A percentile compares a stretch with the other conserved stretches of the same genome.
Evolutionary conservation across 53 echinoderm and acorn worm genomes (phyloP).

Genomic region (Antedon mediterranea): DNA sequence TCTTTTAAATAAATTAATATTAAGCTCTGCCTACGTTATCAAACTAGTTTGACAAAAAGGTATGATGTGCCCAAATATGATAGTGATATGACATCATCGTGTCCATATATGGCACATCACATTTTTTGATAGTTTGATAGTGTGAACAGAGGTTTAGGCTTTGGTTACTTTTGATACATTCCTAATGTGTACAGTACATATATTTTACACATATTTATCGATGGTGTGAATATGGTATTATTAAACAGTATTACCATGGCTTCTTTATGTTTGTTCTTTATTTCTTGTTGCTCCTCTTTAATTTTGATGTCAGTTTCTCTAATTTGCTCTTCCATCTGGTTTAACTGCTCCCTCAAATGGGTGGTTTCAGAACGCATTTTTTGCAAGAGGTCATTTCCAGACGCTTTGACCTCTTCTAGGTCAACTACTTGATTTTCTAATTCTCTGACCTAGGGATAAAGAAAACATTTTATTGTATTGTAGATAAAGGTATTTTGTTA

Average conservation of each 20-base stretch:
- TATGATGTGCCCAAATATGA: no score
- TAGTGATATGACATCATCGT: no score
- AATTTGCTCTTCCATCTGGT: constrained; percentile 63
- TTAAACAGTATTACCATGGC: constrained; percentile 21
- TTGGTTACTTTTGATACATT: no score
- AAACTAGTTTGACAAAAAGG: no score
- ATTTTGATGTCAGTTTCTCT: constrained; percentile 57
- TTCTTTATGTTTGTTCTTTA: constrained; percentile 27
- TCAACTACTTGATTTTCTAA: constrained; percentile 57
- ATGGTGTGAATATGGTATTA: background rate
- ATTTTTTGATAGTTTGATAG: no score
- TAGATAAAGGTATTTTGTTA: no score
- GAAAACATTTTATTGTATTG: no score
- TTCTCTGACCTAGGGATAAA: constrained; percentile 56
- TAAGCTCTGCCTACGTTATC: no score
- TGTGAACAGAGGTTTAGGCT: no score
- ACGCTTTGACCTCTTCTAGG: constrained; percentile 60
- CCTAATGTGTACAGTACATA: background rate
- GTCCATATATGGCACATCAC: no score
- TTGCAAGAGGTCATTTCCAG: constrained; percentile 30
- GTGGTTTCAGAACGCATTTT: constrained; percentile 47
- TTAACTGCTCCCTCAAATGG: constrained; percentile 32
- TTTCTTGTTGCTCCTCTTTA: constrained; percentile 33
- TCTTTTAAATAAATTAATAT: no score
- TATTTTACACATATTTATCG: background rate